A percentile compares a stretch with the other conserved stretches of the same genome.
Conservation (phyloP, 2,113 vertebrate species). For the Dicerorhinus sumatrensis region DNA sequence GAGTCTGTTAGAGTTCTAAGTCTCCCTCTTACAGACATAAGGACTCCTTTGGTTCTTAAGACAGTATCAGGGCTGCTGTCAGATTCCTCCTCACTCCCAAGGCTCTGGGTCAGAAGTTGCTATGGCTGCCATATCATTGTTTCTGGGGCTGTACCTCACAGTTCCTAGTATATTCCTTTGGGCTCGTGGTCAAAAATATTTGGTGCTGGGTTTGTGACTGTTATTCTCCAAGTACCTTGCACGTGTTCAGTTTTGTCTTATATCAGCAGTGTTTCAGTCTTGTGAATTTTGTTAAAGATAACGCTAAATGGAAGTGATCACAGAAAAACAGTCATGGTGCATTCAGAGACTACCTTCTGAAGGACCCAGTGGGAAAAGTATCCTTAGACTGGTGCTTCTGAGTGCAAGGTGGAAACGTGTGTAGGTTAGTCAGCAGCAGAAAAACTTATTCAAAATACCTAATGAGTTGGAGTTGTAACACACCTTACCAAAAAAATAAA, state of each 20-base stretch:
- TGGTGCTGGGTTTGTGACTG: not conserved
- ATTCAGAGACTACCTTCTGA: not conserved
- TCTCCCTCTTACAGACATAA: not conserved
- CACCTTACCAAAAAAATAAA: not conserved
- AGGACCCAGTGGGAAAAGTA: not conserved
- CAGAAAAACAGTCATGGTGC: not conserved
- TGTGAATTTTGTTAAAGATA: slow-evolving; percentile 15
- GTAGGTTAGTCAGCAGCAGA: not conserved
- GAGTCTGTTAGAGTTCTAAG: not conserved
- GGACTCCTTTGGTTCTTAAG: not conserved
- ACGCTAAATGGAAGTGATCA: not conserved
- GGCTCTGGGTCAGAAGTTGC: not conserved
- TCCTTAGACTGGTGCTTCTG: not conserved
- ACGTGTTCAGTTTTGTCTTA: not conserved
- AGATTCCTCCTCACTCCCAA: not conserved
- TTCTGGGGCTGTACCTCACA: not conserved
- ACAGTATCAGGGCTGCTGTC: not conserved
- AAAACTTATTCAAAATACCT: not conserved
- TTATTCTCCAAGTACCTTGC: not conserved
- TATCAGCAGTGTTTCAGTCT: not conserved
- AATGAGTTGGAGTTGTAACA: not conserved
- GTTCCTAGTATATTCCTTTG: not conserved
- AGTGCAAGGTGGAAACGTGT: not conserved
- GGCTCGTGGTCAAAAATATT: not conserved
- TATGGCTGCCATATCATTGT: not conserved